Percentiles rank a stretch among this genome's conserved stretches.
These are phyloP conservation scores for Lymantria dispar DNA, from an alignment of 2,888 invertebrate species.

Conservation along the genomic window DNA sequence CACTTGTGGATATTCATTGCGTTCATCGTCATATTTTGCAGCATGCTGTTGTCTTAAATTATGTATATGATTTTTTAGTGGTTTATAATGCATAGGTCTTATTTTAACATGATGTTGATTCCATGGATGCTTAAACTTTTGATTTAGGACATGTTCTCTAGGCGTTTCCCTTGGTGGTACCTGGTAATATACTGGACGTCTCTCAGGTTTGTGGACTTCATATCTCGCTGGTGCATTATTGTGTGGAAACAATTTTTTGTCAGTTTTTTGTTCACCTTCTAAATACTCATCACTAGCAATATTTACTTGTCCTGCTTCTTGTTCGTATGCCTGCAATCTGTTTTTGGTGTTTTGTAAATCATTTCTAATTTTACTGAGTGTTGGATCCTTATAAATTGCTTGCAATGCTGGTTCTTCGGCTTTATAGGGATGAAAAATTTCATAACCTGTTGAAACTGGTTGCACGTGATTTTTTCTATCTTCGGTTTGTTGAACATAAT, in stretches of 20 bases:
- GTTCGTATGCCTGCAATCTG: slow-evolving; percentile 60
- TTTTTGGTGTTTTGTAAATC: slow-evolving; percentile 56
- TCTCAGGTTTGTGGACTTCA: slow-evolving; percentile 66
- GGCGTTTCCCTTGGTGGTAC: slow-evolving; percentile 37
- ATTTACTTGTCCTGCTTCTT: slow-evolving; percentile 56
- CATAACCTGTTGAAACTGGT: slow-evolving; percentile 57
- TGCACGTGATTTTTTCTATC: slow-evolving; percentile 31
- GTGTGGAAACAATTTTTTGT: slow-evolving; percentile 59
- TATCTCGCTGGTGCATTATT: slow-evolving; percentile 56
- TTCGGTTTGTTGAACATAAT: slow-evolving; percentile 46
- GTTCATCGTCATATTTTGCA: slow-evolving; percentile 68
- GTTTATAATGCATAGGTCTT: slow-evolving; percentile 66
- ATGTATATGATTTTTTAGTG: slow-evolving; percentile 65
- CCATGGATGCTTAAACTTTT: slow-evolving; percentile 69
- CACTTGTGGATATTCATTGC: slow-evolving; percentile 75
- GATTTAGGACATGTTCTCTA: slow-evolving; percentile 57
- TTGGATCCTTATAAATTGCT: slow-evolving; percentile 63
- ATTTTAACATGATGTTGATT: slow-evolving; percentile 69
- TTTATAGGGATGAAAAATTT: slow-evolving; percentile 72
- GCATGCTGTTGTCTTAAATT: slow-evolving; percentile 68
- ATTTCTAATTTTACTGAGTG: slow-evolving; percentile 57
- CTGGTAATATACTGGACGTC: slow-evolving; percentile 65
- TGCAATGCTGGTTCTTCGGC: slow-evolving; percentile 63
- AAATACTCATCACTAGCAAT: slow-evolving; percentile 62
- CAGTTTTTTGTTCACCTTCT: slow-evolving; percentile 61